Conservation (phyloP, 2,888 invertebrate species). For the Acanthosepion pharaonis region DNA sequence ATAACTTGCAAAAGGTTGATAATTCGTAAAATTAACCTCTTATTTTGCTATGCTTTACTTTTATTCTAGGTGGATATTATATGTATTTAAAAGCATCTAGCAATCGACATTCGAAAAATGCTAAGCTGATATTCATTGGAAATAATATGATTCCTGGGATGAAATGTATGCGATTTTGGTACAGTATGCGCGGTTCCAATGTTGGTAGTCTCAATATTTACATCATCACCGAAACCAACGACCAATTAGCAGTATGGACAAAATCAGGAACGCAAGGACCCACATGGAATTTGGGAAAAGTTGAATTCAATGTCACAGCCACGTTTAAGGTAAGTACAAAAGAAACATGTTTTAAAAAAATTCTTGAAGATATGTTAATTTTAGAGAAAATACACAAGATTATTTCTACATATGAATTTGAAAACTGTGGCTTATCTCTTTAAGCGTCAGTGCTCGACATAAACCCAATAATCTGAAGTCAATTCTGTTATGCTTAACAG, state of each 20-base stretch:
- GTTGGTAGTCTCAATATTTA: constrained; percentile 65
- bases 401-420: too few species aligned
- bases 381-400: too few species aligned
- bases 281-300: constrained; percentile 59
- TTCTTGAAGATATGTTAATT: too few species aligned
- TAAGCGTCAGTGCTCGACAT: too few species aligned
- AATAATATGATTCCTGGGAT: constrained; percentile 52
- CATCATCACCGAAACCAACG: constrained; percentile 52
- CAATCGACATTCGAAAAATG: constrained; percentile 77
- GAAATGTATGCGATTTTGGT: constrained; percentile 68
- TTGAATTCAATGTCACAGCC: constrained; percentile 52
- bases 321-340: not conserved
- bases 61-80: constrained; percentile 64
- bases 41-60: not conserved
- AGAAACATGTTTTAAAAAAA: not conserved
- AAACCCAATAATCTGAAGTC: too few species aligned
- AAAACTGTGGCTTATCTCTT: too few species aligned
- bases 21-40: too few species aligned
- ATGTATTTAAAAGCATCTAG: constrained; percentile 75
- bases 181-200: constrained; percentile 72
- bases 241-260: constrained; percentile 59
- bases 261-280: constrained; percentile 62
- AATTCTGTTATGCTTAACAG: too few species aligned
- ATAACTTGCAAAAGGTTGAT: too few species aligned
- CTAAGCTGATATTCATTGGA: constrained; percentile 71